Evolutionary conservation across 2,113 vertebrate species (phyloP), one percentile per base, ranked within the genome.

Genomic region (Phycodurus eques): DNA sequence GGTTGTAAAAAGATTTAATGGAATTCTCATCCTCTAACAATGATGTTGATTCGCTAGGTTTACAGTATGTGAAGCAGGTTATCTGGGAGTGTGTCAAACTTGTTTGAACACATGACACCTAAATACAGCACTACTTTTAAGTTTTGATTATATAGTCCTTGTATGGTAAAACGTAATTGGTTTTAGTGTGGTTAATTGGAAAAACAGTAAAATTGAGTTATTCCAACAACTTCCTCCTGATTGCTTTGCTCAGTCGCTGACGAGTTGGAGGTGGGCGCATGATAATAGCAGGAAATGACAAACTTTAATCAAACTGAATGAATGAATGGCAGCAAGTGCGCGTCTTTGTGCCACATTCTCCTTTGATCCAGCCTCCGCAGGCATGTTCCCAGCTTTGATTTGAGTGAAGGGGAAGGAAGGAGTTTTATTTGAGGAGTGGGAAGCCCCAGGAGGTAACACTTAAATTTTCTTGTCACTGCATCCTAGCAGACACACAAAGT

Each of bases 241-340:
- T 68, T 60, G 76, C 82, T 81, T 80, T 80, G 80, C 83, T 70
- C 80, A 33, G 68, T 67, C 62, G 51, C 61, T 76, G 78, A 72
- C 72, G 80, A 67, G 81, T 78, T 66, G 75, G 81, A 87, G 77
- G 86, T 69, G 71, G 82, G 80, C 81, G 78, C 67, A 65, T 71
- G 83, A 87, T 89, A 91, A 89, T 87, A 75, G 86, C 87, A 91
- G 90, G 90, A 92, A 92, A 90, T 81, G 81, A 86, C 80, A 83
- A 84, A 80, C 85, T 88, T 90, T 87, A 90, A 91, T 90, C 85
- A 76, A 72, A 73, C 75, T 67, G 71, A 83, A 85, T 90, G 85
- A 83, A 87, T 92, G 85, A 87, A 90, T 85, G 71, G 78, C 82
- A 82, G 57, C 44, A 64, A 84, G 86, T 78, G 67, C 75, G 77